These are phyloP conservation scores for Urocitellus parryii DNA, from an alignment of 2,113 vertebrate species.

Conservation along the genomic window DNA sequence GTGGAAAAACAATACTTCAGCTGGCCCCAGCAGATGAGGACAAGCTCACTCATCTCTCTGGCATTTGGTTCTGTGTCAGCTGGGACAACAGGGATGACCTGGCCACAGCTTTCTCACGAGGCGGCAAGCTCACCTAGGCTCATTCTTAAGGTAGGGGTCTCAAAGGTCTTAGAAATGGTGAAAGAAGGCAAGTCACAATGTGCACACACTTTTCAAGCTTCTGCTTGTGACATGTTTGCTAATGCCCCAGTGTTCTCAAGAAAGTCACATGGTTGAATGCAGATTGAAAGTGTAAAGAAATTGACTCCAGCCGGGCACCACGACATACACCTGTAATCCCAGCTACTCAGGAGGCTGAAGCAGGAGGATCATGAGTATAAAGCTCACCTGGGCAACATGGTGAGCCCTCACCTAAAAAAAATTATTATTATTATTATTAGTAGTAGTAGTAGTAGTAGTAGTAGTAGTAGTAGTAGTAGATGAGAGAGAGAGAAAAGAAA, in stretches of 20 bases:
- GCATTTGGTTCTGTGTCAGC: neutral
- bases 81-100: neutral
- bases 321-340: too few species aligned
- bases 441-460: too few species aligned
- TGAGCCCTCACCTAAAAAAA: too few species aligned
- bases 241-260: neutral
- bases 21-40: too few species aligned
- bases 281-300: neutral
- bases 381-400: too few species aligned
- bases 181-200: neutral
- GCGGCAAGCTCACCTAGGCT: neutral
- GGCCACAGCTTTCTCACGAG: neutral
- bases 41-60: too few species aligned
- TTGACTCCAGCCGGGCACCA: neutral
- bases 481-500: too few species aligned
- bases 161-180: neutral
- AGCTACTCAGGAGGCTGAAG: too few species aligned
- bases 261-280: neutral
- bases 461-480: too few species aligned
- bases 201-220: neutral
- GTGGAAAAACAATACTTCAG: neutral
- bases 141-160: neutral
- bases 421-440: too few species aligned
- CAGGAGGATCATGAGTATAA: too few species aligned
- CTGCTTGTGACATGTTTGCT: too few species aligned